These are phyloP conservation scores for Lepidocyrtoides sp. DNA, from an alignment of 2,888 invertebrate species.

Conservation along the genomic window DNA sequence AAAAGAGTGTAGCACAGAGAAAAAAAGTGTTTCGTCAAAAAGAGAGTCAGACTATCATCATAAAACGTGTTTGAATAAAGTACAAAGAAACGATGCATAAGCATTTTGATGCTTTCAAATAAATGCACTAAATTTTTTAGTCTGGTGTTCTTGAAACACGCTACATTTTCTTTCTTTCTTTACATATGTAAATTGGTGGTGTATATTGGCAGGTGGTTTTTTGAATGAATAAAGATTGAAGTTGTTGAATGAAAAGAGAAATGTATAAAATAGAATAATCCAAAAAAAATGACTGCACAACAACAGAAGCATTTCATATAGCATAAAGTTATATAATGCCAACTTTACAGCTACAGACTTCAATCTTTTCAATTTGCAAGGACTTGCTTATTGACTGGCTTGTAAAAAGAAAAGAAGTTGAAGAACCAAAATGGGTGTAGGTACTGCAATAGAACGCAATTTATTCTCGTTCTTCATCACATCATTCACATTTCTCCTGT, in stretches of 20 bases:
- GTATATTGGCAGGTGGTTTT: neutral
- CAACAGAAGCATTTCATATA: neutral
- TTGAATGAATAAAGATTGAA: too few species aligned
- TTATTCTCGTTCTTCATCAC: slow-evolving; percentile 42
- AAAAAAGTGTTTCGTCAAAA: slow-evolving; percentile 50
- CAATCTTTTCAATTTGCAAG: slow-evolving; percentile 45
- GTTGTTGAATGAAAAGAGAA: neutral
- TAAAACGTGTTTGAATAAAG: slow-evolving; percentile 11
- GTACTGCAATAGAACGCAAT: slow-evolving; percentile 39
- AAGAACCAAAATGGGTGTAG: slow-evolving; percentile 2
- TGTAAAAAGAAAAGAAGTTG: neutral
- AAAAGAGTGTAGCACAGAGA: slow-evolving; percentile 41
- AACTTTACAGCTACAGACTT: too few species aligned
- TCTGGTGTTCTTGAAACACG: neutral
- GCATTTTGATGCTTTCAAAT: neutral
- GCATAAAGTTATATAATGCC: neutral
- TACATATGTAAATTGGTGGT: neutral
- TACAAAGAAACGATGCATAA: too few species aligned
- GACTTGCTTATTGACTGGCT: slow-evolving; percentile 11
- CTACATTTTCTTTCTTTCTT: neutral
- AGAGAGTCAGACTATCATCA: slow-evolving; percentile 1
- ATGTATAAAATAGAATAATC: neutral
- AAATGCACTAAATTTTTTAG: neutral
- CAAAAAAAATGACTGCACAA: too few species aligned
- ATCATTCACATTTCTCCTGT: slow-evolving; percentile 47